Evolutionary conservation across 2,797 vertebrate species (phyloP), one percentile per base, ranked within the genome.

Genomic region (Cirrhinus molitorella): DNA sequence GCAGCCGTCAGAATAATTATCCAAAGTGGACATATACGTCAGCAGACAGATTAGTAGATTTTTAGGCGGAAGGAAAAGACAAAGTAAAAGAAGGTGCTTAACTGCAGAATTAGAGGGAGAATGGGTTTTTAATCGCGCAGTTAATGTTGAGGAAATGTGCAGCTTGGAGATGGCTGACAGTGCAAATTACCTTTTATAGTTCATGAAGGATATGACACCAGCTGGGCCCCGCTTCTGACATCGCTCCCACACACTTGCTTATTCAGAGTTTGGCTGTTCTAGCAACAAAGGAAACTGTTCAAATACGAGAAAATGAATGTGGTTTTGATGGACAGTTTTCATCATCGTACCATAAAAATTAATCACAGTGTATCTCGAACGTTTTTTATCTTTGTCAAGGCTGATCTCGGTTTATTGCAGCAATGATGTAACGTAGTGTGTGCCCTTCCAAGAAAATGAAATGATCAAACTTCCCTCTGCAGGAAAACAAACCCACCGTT

Each of bases 61-160:
- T 89, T 91, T 92, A 91, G 90, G 85, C 79, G 47, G 83, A 85
- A 91, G 90, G 40, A 68, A 70, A 82, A 43, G 72, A 83, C 57
- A 37, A 80, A 76, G 75, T 45, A 90, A 90, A 89, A 90, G 93
- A 93, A 93, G 92, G 93, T 93, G 92, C 92, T 95, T 93, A 95
- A 90, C 92, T 89, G 89, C 90, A 91, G 91, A 93, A 95, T 94
- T 94, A 93, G 90, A 87, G 90, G 89, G 55, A 85, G 91, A 94
- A 94, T 94, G 89, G 92, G 91, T 93, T 95, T 94, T 94, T 94
- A 95, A 94, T 94, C 91, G 86, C 80, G 87, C 89, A 87, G 93
- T 94, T 95, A 95, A 95, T 93, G 94, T 94, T 91, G 91, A 91
- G 90, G 92, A 94, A 94, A 94, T 89, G 90, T 90, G 90, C 89